Evolutionary conservation across 2,888 invertebrate genomes (phyloP), one percentile per base, ranked within the genome.

Genomic region (Ophion costatus): DNA sequence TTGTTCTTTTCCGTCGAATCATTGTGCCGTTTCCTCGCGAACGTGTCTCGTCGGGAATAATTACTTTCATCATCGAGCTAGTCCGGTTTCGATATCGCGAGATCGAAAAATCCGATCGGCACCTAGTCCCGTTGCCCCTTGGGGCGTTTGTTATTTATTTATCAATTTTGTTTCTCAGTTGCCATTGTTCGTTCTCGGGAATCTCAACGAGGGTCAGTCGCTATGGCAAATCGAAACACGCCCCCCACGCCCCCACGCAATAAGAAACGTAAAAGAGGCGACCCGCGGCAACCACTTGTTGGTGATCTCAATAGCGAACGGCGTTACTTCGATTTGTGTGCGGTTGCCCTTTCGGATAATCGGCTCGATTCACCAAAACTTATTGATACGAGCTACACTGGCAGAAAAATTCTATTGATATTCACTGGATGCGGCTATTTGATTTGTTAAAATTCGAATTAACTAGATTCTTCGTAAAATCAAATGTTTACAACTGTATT

Each of bases 21-120:
- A 17, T 38, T 63, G 59, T 51, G 38, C 22, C 22, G 74, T 75
- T 80, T 70, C 61, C 29, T 70, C 33, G 51, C 56, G 38, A 73
- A 59, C 69, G 70, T 80, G 20, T 73, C 66, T 24, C 71, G 69
- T 17, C n/a, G 38, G 10, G 51, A 70, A 84, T 81, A 74, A 81
- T 84, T 81, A 70, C 63, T 84, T 84, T 81, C 78, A 70, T 75
- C 74, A 82, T 79, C 59, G 81, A 11, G n/a, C 45, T 14, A 61
- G 33, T 51, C 33, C 64, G 42, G 17, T 51, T 51, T 17, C 20
- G 61, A 57, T 70, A 22, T 10, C 20, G 59, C 42, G 29, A 75
- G 74, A 82, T 82, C 70, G 17, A 51, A n/a, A 57, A 70, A 75
- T 56, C 42, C 75, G 80, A 80, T 80, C 73, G 76, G n/a, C 5